These are phyloP conservation scores for Poeciliopsis turrubarensis DNA, from an alignment of 2,113 vertebrate species.

Conservation along the genomic window DNA sequence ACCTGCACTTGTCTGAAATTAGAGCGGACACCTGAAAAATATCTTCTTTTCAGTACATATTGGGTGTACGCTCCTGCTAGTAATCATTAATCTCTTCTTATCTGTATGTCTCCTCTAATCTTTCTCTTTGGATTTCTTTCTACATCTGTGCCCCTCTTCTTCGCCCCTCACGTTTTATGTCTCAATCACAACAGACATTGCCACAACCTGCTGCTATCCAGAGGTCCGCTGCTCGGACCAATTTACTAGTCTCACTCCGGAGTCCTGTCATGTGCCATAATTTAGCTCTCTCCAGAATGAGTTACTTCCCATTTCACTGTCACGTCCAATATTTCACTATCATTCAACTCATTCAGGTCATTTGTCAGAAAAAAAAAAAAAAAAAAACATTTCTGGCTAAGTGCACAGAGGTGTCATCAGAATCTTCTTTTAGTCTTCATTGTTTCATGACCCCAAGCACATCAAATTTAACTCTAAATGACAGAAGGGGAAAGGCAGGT, in stretches of 20 bases:
- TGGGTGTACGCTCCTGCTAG: constrained; percentile 30
- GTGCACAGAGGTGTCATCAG: constrained; percentile 56
- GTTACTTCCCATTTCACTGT: constrained; percentile 65
- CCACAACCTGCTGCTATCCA: constrained; percentile 43
- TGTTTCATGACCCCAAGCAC: constrained; percentile 1
- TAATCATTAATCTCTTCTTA: constrained; percentile 57
- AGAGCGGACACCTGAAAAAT: constrained; percentile 27
- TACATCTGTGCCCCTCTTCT: constrained; percentile 15
- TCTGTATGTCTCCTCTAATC: constrained; percentile 48
- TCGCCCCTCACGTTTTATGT: constrained; percentile 59
- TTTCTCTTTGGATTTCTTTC: constrained; percentile 12
- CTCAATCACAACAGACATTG: constrained; percentile 58
- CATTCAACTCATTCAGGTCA: constrained; percentile 52
- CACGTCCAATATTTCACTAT: constrained; percentile 65
- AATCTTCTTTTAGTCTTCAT: constrained; percentile 44
- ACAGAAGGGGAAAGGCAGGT: constrained; percentile 56
- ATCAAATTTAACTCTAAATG: constrained; percentile 33
- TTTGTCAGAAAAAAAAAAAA: constrained; percentile 33
- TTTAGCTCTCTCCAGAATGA: constrained; percentile 64
- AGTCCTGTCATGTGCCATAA: constrained; percentile 68
- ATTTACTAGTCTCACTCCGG: constrained; percentile 53
- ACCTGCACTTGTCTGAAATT: constrained; percentile 22
- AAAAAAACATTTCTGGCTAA: constrained; percentile 33
- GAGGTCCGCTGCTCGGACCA: constrained; percentile 52
- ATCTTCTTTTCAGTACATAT: constrained; percentile 18